A percentile compares a stretch with the other conserved stretches of the same genome.
phyloP scores from a whole-genome alignment of 1,140 invertebrate species.

The Reticulitermes speratus region DNA sequence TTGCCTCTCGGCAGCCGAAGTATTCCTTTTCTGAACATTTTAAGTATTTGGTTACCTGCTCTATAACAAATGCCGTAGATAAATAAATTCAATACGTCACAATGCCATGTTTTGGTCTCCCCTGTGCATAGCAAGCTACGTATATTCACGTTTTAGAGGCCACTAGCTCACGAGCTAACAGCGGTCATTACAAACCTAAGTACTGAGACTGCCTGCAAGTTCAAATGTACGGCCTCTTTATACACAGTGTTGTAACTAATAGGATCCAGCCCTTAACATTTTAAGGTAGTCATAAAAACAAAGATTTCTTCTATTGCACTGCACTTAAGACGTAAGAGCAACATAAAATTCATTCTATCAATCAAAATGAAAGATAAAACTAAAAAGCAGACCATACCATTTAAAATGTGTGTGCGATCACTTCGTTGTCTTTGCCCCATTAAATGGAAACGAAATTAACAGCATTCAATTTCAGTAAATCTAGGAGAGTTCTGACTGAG shows the following conservation, averaged over 20 bases:
- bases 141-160: not conserved
- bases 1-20: no score
- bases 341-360: conserved; percentile 12
- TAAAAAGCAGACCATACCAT: no score
- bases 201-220: no score
- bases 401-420: no score
- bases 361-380: not conserved
- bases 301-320: not conserved
- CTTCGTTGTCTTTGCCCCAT: no score
- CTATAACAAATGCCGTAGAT: no score
- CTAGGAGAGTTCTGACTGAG: no score
- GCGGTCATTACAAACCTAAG: not conserved
- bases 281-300: conserved; percentile 9
- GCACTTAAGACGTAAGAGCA: not conserved
- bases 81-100: no score
- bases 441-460: no score
- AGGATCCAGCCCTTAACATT: not conserved
- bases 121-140: not conserved
- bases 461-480: no score
- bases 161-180: not conserved
- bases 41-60: no score
- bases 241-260: not conserved
- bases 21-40: no score
- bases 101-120: not conserved
- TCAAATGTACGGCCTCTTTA: not conserved